Evolutionary conservation across 2,113 vertebrate genomes (phyloP).

Genomic region (Poecile atricapillus): DNA sequence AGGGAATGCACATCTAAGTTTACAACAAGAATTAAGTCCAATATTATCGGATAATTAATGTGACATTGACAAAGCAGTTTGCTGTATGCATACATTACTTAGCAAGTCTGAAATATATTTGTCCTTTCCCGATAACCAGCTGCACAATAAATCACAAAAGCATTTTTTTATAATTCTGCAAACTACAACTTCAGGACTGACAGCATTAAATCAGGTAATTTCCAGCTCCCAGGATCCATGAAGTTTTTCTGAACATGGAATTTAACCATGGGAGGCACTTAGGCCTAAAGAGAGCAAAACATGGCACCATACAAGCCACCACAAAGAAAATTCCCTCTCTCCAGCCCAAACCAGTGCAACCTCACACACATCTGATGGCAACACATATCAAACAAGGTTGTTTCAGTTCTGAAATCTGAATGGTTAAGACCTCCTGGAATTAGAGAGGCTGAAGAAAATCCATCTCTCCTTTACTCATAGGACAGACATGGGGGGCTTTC

Average conservation of each 20-base stretch:
- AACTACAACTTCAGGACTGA: background rate
- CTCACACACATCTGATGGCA: rapidly evolving
- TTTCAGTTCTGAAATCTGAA: background rate
- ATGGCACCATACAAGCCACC: background rate
- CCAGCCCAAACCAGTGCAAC: background rate
- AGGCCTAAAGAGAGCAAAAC: background rate
- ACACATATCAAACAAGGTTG: background rate
- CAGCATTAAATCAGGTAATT: background rate
- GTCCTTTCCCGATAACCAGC: background rate
- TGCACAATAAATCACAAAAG: background rate
- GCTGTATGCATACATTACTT: background rate
- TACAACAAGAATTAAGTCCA: background rate
- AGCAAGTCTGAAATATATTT: background rate
- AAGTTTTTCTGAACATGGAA: background rate
- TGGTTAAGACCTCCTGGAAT: background rate
- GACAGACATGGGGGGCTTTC: background rate
- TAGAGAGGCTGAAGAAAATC: background rate
- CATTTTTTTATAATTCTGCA: background rate
- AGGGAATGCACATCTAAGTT: background rate
- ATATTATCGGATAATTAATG: constrained; percentile 26
- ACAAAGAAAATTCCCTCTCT: background rate
- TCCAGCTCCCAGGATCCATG: background rate
- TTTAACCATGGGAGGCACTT: background rate
- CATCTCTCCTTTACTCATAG: background rate
- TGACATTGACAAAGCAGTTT: constrained; percentile 13